A percentile compares a stretch with the other conserved stretches of the same genome.
phyloP scores from a whole-genome alignment of 2,888 invertebrate genomes.

The Drosophila ezoana region DNA sequence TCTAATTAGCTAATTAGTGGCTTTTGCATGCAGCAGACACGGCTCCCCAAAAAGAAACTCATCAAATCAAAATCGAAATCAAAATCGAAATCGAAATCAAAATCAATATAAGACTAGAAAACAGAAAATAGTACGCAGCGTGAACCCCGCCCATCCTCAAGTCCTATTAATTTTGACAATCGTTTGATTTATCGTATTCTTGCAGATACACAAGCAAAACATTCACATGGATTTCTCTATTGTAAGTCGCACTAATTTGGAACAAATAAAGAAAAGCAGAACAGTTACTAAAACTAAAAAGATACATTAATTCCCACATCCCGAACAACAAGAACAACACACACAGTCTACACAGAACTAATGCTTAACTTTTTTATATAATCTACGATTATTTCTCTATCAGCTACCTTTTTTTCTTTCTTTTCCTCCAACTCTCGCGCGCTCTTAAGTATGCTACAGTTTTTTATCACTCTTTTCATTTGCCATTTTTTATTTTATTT shows the following conservation, averaged over 20 bases:
- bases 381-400: slow-evolving; percentile 38
- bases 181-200: slow-evolving; percentile 81
- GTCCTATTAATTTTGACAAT: slow-evolving; percentile 76
- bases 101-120: slow-evolving; percentile 16
- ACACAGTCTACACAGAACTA: slow-evolving; percentile 36
- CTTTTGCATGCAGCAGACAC: slow-evolving; percentile 51
- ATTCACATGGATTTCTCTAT: slow-evolving; percentile 82
- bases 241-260: slow-evolving; percentile 81
- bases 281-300: slow-evolving; percentile 11
- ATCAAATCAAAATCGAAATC: neutral
- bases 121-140: slow-evolving; percentile 24
- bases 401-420: slow-evolving; percentile 13
- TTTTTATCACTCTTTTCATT: slow-evolving; percentile 18
- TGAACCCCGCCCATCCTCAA: slow-evolving; percentile 40
- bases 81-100: slow-evolving; percentile 1
- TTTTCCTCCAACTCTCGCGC: slow-evolving; percentile 38
- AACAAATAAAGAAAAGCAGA: slow-evolving; percentile 30
- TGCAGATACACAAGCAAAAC: slow-evolving; percentile 82
- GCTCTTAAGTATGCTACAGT: slow-evolving; percentile 69
- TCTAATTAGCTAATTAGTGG: slow-evolving; percentile 36
- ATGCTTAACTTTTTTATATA: slow-evolving; percentile 31
- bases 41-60: slow-evolving; percentile 15
- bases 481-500: no score
- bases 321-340: slow-evolving; percentile 38
- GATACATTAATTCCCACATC: slow-evolving; percentile 37